Base-by-base conservation (phyloP, 2,113 vertebrate genomes). In the Sylvietta virens region DNA sequence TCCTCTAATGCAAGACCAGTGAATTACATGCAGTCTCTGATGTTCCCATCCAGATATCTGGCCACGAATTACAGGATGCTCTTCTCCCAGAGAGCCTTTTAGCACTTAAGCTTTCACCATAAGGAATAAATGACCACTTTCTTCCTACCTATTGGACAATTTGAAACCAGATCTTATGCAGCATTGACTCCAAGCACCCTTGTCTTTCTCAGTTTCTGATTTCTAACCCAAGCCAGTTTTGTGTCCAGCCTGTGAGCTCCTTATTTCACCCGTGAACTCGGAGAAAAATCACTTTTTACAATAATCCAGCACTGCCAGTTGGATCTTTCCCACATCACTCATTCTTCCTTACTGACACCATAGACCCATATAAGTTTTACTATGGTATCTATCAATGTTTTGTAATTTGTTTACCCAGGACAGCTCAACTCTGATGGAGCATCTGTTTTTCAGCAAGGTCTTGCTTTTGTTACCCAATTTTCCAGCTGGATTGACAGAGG, bases 401-500 rank as follows among this genome's bases (percentile, higher is more conserved):
- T 90, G 74, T 50, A 77, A 97, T 97, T 92, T 95, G 88, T 95
- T 96, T 97, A 96, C 81, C 72, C 58, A 90, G 81, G 95, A 95
- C 90, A 96, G 81, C 84, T 96, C 96, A 96, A 40, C 72, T 94
- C 61, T 92, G 89, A 95, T 62, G 76, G 76, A 97, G 94, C 88
- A 94, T 96, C 90, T 95, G 79, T 19, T 95, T 97, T 88, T 78
- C 94, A 95, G 76, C 78, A 94, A 97, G 95, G 97, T 96, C 95
- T 86, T 94, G 81, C 81, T 96, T 96, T 95, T 92, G 95, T 95
- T 95, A 96, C 81, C 95, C 97, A 97, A 95, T 97, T 97, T 97
- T 97, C 97, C 97, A 97, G 97, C 79, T 97, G 96, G 95, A 92
- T 94, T 97, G 95, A 97, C 94, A 96, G 86, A 92, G 93, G 86